These are phyloP conservation scores for Caenorhabditis angaria DNA, from an alignment of 2,888 invertebrate genomes.

Conservation along the genomic window DNA sequence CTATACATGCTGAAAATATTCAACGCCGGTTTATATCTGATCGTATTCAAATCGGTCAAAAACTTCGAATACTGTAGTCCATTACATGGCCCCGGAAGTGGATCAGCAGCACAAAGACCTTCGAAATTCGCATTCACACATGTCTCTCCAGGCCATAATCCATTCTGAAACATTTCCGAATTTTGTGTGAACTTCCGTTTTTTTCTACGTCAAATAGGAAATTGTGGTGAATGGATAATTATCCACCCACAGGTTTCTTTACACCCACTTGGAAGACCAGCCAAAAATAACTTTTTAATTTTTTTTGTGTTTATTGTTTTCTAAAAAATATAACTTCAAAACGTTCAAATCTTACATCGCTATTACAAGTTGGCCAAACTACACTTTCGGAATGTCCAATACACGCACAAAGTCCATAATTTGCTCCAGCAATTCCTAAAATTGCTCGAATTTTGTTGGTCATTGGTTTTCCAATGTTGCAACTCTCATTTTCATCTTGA, in stretches of 20 bases:
- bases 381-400: conserved; percentile 37
- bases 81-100: conserved; percentile 35
- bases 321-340: neutral
- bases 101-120: conserved; percentile 33
- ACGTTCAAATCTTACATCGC: conserved; percentile 18
- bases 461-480: conserved; percentile 52
- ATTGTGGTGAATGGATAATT: too few relatives aligned
- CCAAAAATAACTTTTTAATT: too few relatives aligned
- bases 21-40: conserved; percentile 28
- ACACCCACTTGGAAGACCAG: too few relatives aligned
- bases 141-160: conserved; percentile 54
- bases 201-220: too few relatives aligned
- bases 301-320: neutral
- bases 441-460: conserved; percentile 46
- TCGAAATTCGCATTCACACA: conserved; percentile 20
- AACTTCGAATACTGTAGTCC: conserved; percentile 40
- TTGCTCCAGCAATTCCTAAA: conserved; percentile 60
- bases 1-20: conserved; percentile 52
- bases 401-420: conserved; percentile 60
- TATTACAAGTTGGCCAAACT: conserved; percentile 50
- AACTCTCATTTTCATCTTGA: conserved; percentile 43
- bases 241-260: too few relatives aligned
- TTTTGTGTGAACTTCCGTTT: neutral
- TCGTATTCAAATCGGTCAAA: conserved; percentile 38
- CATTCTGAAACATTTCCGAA: conserved; percentile 37